phyloP scores from a whole-genome alignment of 1,140 invertebrate genomes.

The Achroia grisella region DNA sequence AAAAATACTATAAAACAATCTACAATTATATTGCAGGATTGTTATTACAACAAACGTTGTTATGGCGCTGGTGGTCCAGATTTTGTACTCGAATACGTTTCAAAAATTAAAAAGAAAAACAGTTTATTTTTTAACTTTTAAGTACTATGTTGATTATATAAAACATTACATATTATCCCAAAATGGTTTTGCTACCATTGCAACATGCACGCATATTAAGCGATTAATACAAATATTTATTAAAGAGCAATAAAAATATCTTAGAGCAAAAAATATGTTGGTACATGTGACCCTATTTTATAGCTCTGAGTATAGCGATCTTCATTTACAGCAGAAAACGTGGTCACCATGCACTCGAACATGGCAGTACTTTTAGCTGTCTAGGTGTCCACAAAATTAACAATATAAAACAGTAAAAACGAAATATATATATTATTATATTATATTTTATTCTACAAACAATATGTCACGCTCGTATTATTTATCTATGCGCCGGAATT shows the following conservation, averaged over 20 bases:
- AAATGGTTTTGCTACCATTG: background rate
- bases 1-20: conserved; percentile 35
- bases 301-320: too few relatives aligned
- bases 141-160: too few relatives aligned
- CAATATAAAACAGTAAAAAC: too few relatives aligned
- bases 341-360: conserved; percentile 5
- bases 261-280: too few relatives aligned
- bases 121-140: too few relatives aligned
- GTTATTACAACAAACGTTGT: conserved; percentile 35
- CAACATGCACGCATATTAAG: conserved; percentile 3
- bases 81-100: conserved; percentile 54
- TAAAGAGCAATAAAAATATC: conserved; percentile 3
- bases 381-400: conserved; percentile 9
- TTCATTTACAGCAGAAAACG: too few relatives aligned
- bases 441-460: too few relatives aligned
- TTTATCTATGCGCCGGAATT: too few relatives aligned
- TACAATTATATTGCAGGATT: conserved; percentile 55
- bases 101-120: background rate
- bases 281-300: too few relatives aligned
- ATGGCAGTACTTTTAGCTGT: conserved; percentile 31
- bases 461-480: too few relatives aligned
- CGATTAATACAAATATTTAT: conserved; percentile 5
- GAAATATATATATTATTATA: too few relatives aligned
- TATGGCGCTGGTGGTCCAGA: conserved; percentile 40
- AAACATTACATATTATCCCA: background rate